A percentile compares a stretch with the other conserved stretches of the same genome.
These are phyloP conservation scores for Tenthredo livida DNA, from an alignment of 2,888 invertebrate species.

Conservation along the genomic window DNA sequence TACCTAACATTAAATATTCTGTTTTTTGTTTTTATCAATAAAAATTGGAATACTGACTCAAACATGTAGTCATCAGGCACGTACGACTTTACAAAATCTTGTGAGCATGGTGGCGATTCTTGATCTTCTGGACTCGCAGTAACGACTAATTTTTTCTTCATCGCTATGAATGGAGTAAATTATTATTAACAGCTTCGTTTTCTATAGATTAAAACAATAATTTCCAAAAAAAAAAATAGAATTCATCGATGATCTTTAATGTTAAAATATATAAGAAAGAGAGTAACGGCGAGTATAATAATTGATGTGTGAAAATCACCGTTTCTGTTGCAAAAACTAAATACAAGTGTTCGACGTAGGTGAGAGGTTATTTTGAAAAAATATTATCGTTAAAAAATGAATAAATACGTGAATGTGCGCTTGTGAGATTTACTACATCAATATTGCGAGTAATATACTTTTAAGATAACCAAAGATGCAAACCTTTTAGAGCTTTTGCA, in stretches of 20 bases:
- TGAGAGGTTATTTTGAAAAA: background rate
- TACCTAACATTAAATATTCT: background rate
- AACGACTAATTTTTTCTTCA: slow-evolving; percentile 34
- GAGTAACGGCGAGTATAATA: background rate
- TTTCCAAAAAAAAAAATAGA: background rate
- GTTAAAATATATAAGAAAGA: background rate
- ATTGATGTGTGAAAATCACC: background rate
- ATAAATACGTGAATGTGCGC: background rate
- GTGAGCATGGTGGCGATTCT: background rate
- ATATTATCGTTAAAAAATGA: background rate
- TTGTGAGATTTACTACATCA: background rate
- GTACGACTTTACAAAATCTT: background rate
- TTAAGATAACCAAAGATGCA: background rate
- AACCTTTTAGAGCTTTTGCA: slow-evolving; percentile 58
- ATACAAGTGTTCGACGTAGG: background rate
- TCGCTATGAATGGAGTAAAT: background rate
- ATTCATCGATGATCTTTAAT: background rate
- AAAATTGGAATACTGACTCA: background rate
- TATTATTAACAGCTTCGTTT: background rate
- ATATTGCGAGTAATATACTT: background rate
- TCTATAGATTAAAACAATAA: background rate
- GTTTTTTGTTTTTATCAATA: background rate
- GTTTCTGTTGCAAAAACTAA: background rate
- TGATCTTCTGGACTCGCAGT: background rate
- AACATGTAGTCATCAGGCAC: background rate